A percentile compares a stretch with the other conserved stretches of the same genome.
These are phyloP conservation scores for Volucella inflata DNA, from an alignment of 2,888 invertebrate genomes.

Conservation along the genomic window DNA sequence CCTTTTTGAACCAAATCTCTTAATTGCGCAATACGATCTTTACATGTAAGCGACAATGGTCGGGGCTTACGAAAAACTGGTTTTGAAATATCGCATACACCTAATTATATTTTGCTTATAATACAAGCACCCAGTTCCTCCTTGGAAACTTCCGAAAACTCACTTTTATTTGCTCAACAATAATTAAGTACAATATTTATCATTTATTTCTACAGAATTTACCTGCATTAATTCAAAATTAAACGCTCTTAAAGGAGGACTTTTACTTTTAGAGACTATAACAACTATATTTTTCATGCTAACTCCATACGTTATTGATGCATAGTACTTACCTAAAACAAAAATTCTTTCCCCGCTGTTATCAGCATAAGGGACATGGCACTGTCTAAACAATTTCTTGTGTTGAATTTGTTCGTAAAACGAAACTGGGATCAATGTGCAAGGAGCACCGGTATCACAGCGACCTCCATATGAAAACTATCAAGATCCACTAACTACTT, in stretches of 20 bases:
- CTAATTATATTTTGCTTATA: no score
- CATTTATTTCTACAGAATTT: constrained; percentile 16
- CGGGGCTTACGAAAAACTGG: constrained; percentile 41
- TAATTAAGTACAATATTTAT: constrained; percentile 14
- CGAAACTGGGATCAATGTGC: constrained; percentile 50
- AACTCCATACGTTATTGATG: constrained; percentile 31
- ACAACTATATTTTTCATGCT: constrained; percentile 18
- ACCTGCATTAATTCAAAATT: constrained; percentile 56
- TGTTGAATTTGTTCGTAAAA: constrained; percentile 27
- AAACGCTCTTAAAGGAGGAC: constrained; percentile 34
- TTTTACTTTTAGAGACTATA: constrained; percentile 24
- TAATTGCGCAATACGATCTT: constrained; percentile 40
- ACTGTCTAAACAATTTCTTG: constrained; percentile 13
- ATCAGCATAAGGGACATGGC: constrained; percentile 26
- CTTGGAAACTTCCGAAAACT: constrained; percentile 40
- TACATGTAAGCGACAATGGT: constrained; percentile 37
- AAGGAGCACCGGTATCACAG: constrained; percentile 56
- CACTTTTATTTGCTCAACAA: constrained; percentile 31
- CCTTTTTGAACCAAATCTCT: constrained; percentile 9
- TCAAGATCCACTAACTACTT: constrained; percentile 31
- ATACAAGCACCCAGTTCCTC: constrained; percentile 22
- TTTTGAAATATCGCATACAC: no score
- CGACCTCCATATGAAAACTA: constrained; percentile 27
- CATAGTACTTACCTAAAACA: constrained; percentile 37
- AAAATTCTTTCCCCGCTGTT: constrained; percentile 28